These are phyloP conservation scores for Prietella phreatophila DNA, from an alignment of 2,113 vertebrate species.

Conservation along the genomic window DNA sequence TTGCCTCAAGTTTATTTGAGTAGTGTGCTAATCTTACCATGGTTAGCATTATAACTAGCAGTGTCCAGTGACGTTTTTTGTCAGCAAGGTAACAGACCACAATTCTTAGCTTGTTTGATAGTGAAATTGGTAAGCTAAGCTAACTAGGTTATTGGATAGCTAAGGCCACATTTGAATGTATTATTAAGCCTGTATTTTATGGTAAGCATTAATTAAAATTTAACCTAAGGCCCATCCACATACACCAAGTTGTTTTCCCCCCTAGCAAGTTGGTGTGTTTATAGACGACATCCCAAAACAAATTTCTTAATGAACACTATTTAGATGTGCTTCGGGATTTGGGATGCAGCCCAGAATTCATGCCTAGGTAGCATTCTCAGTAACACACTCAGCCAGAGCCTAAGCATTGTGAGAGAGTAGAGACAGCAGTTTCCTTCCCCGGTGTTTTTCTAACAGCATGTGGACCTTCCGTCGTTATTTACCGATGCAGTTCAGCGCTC, in stretches of 20 bases:
- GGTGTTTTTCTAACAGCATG: constrained; percentile 27
- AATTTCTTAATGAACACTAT: background rate
- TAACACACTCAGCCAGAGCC: background rate
- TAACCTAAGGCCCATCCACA: background rate
- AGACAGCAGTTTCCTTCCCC: constrained; percentile 2
- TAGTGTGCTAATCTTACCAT: background rate
- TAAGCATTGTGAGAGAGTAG: background rate
- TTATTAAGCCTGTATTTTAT: background rate
- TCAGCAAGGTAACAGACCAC: background rate
- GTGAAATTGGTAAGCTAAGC: background rate
- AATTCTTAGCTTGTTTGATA: background rate
- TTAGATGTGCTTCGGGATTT: background rate
- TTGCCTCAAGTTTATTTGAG: background rate
- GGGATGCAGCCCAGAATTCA: background rate
- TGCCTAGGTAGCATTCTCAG: background rate
- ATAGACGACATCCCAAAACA: background rate
- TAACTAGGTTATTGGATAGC: background rate
- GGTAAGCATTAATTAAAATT: background rate
- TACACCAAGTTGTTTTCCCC: background rate
- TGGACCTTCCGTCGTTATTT: constrained; percentile 20
- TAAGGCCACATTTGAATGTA: background rate
- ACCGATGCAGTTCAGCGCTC: constrained; percentile 14
- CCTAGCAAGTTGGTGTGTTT: background rate
- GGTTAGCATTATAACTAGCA: background rate
- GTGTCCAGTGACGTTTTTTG: background rate